phyloP scores from a whole-genome alignment of 1,140 invertebrate genomes.

The honey bee (Apis mellifera) region Amel_HAv3.1 CM009941.2:16245501-16246000 shows the following conservation, averaged over 20 bases:
- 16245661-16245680: background rate
- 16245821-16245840: background rate
- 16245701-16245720: background rate
- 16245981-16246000: background rate
- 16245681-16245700: background rate
- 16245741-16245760: background rate
- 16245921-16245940: slow-evolving; percentile 9
- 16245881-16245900: slow-evolving; percentile 3
- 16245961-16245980: background rate
- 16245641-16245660: slow-evolving; percentile 17
- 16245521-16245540: slow-evolving; percentile 68
- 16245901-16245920: background rate
- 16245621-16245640: background rate
- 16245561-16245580: slow-evolving; percentile 15
- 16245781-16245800: background rate
- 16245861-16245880: background rate
- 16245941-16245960: background rate
- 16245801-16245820: background rate
- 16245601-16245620: slow-evolving; percentile 4
- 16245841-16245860: background rate
- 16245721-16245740: slow-evolving; percentile 9
- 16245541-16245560: slow-evolving; percentile 72
- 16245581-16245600: slow-evolving; percentile 19
- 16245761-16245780: background rate
- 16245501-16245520: slow-evolving; percentile 75